Conservation (phyloP, 2,797 vertebrate species). For the Myripristis murdjan region DNA sequence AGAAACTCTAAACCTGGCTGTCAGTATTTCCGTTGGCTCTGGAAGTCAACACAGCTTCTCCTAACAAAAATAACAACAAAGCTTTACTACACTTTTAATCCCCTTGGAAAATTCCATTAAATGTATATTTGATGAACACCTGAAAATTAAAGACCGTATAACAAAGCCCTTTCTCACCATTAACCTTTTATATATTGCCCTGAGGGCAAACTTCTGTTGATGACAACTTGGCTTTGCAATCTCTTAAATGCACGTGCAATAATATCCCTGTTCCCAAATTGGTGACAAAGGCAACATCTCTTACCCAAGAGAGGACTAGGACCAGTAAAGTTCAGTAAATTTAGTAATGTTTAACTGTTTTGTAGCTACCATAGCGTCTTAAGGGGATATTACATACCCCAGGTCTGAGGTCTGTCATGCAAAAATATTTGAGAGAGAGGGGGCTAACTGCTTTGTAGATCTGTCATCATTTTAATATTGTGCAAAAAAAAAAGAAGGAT, state of each 20-base stretch:
- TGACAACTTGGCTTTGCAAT: background rate
- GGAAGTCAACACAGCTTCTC: constrained; percentile 54
- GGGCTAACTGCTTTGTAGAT: background rate
- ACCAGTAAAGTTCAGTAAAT: background rate
- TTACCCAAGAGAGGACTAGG: background rate
- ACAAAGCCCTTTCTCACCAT: background rate
- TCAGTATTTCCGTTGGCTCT: constrained; percentile 15
- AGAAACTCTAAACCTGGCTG: constrained; percentile 17
- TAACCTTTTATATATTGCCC: background rate
- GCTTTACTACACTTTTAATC: background rate
- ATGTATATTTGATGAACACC: background rate
- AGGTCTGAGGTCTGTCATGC: background rate
- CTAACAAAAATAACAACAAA: constrained; percentile 23
- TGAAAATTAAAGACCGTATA: background rate
- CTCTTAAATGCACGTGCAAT: background rate
- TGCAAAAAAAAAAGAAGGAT: background rate
- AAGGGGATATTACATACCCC: background rate
- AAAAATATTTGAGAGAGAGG: background rate
- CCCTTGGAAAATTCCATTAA: background rate
- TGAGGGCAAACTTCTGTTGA: background rate
- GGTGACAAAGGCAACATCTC: background rate
- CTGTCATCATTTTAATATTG: background rate
- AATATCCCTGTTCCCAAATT: background rate
- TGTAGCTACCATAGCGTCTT: background rate
- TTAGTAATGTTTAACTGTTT: background rate